phyloP scores from a whole-genome alignment of 1,140 invertebrate species.

The Teleopsis dalmanni region DNA sequence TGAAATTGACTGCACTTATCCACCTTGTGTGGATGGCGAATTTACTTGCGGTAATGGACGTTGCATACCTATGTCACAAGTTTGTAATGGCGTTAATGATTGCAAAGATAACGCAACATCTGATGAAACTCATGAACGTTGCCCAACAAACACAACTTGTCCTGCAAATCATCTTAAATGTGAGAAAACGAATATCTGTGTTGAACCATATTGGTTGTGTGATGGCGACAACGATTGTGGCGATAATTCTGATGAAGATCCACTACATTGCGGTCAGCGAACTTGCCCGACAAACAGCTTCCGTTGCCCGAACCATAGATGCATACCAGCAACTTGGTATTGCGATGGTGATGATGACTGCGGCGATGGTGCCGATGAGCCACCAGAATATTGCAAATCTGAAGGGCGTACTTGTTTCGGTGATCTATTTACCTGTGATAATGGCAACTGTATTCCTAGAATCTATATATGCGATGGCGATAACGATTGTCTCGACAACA shows the following conservation, averaged over 20 bases:
- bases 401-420: constrained; percentile 93
- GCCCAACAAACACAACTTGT: constrained; percentile 79
- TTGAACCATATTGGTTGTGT: constrained; percentile 91
- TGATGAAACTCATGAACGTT: constrained; percentile 81
- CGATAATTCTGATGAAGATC: constrained; percentile 91
- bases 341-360: constrained; percentile 80
- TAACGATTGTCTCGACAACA: constrained; percentile 79
- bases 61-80: constrained; percentile 78
- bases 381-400: constrained; percentile 83
- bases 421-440: constrained; percentile 91
- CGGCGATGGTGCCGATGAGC: constrained; percentile 82
- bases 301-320: constrained; percentile 77
- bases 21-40: constrained; percentile 81
- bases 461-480: constrained; percentile 97
- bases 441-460: constrained; percentile 91
- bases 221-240: constrained; percentile 93
- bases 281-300: constrained; percentile 89
- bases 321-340: constrained; percentile 87
- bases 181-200: constrained; percentile 88
- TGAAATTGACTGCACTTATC: constrained; percentile 85
- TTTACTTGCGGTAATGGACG: constrained; percentile 89
- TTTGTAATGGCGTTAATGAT: constrained; percentile 90
- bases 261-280: constrained; percentile 76
- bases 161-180: constrained; percentile 82
- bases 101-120: constrained; percentile 89